Percentiles rank a stretch among this genome's conserved stretches.
These are phyloP conservation scores for Scaptomyza tumidula DNA, from an alignment of 2,888 invertebrate genomes.

Conservation along the genomic window DNA sequence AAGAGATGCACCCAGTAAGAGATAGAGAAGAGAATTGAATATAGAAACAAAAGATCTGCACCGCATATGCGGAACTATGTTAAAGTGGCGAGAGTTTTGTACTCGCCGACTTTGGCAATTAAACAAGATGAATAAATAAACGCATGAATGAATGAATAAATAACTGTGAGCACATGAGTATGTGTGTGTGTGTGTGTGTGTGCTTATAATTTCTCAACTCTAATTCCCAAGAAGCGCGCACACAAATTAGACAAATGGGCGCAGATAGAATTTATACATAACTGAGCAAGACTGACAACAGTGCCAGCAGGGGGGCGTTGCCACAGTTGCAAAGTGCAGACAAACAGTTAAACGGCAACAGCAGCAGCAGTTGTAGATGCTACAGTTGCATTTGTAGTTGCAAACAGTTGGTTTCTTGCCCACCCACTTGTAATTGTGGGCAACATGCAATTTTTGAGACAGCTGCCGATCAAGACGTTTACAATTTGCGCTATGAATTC, in stretches of 20 bases:
- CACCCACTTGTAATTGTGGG: conserved; percentile 52
- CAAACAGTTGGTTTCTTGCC: conserved; percentile 21
- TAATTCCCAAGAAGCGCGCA: conserved; percentile 69
- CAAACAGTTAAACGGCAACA: conserved; percentile 66
- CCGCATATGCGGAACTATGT: conserved; percentile 54
- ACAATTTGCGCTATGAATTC: conserved; percentile 77
- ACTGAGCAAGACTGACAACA: conserved; percentile 31
- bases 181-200: conserved; percentile 29
- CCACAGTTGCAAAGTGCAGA: conserved; percentile 59
- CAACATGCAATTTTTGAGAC: conserved; percentile 67
- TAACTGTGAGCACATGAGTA: conserved; percentile 4
- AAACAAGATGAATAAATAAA: conserved; percentile 69
- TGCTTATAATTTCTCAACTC: conserved; percentile 71
- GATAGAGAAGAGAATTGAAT: conserved; percentile 16
- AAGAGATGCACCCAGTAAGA: conserved; percentile 64
- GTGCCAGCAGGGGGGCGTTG: conserved; percentile 41
- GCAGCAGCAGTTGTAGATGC: conserved; percentile 10
- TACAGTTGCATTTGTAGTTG: conserved; percentile 26
- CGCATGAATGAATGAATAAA: conserved; percentile 47
- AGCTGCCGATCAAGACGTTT: conserved; percentile 46
- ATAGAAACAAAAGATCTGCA: conserved; percentile 30
- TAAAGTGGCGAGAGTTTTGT: conserved; percentile 72
- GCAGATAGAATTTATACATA: conserved; percentile 50
- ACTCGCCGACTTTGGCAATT: conserved; percentile 68
- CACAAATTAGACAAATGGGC: conserved; percentile 72